phyloP scores from a whole-genome alignment of 2,888 invertebrate genomes.

The Athalia rosae region DNA sequence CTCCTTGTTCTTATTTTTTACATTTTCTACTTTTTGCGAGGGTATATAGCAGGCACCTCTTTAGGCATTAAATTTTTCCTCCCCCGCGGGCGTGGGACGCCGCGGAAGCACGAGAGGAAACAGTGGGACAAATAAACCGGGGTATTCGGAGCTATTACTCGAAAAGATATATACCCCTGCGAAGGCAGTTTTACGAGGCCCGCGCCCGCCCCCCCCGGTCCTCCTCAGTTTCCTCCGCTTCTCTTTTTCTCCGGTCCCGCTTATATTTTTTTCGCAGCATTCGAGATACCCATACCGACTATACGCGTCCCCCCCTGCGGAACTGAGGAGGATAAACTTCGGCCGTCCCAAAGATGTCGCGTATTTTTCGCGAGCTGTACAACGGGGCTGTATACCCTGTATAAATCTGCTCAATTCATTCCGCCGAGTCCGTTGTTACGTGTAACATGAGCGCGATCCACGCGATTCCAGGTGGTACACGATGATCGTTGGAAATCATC shows the following conservation, averaged over 20 bases:
- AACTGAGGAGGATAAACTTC: constrained; percentile 18
- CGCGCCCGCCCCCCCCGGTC: constrained; percentile 18
- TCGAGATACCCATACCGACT: constrained; percentile 19
- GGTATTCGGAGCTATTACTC: constrained; percentile 53
- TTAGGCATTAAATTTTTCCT: constrained; percentile 15
- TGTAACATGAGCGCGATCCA: no score
- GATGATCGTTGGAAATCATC: no score
- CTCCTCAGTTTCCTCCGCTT: background rate
- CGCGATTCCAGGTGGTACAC: no score
- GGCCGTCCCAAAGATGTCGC: constrained; percentile 20
- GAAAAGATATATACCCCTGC: constrained; percentile 51
- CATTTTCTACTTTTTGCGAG: constrained; percentile 1
- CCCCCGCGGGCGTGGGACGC: background rate
- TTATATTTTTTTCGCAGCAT: constrained; percentile 42
- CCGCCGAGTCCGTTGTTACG: background rate
- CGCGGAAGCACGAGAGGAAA: constrained; percentile 13
- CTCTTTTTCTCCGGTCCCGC: constrained; percentile 14
- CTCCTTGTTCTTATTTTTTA: background rate
- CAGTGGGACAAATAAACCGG: constrained; percentile 38
- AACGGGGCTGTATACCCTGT: no score
- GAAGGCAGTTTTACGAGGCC: constrained; percentile 55
- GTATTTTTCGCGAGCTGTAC: background rate
- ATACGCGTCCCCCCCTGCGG: no score
- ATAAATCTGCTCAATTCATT: constrained; percentile 25
- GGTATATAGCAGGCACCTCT: background rate